Conservation (phyloP, 2,113 vertebrate genomes). For the Menidia beryllina region DNA sequence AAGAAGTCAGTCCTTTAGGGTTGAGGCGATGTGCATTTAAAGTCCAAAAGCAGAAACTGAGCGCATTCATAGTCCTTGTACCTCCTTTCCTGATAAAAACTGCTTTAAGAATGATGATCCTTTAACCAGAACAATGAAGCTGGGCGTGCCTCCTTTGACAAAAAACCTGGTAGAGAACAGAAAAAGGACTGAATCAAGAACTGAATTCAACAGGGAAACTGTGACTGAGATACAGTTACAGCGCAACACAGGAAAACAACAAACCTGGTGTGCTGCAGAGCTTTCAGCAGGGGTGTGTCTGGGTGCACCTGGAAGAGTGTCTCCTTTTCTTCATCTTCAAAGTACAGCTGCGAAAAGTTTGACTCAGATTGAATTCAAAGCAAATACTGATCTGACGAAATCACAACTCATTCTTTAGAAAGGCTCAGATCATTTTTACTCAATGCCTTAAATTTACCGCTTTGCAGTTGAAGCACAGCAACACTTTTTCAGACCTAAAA, state of each 20-base stretch:
- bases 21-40: not conserved
- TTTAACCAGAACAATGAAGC: conserved; percentile 86
- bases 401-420: not conserved
- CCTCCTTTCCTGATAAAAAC: conserved; percentile 85
- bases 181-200: not conserved
- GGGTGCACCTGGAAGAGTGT: conserved; percentile 83
- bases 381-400: not conserved
- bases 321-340: conserved; percentile 87
- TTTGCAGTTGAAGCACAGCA: too few species aligned
- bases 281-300: conserved; percentile 81
- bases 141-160: conserved; percentile 88
- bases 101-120: conserved; percentile 83
- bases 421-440: too few species aligned
- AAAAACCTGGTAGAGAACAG: conserved; percentile 83
- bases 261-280: conserved; percentile 88
- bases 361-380: not conserved
- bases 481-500: too few species aligned
- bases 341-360: conserved; percentile 81
- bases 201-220: not conserved
- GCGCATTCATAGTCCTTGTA: conserved; percentile 66
- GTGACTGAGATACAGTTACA: not conserved
- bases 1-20: conserved; percentile 1
- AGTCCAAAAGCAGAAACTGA: not conserved
- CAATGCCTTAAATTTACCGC: too few species aligned
- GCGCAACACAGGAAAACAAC: not conserved